Conservation (phyloP, 2,888 invertebrate species). For the Tridacna crocea region DNA sequence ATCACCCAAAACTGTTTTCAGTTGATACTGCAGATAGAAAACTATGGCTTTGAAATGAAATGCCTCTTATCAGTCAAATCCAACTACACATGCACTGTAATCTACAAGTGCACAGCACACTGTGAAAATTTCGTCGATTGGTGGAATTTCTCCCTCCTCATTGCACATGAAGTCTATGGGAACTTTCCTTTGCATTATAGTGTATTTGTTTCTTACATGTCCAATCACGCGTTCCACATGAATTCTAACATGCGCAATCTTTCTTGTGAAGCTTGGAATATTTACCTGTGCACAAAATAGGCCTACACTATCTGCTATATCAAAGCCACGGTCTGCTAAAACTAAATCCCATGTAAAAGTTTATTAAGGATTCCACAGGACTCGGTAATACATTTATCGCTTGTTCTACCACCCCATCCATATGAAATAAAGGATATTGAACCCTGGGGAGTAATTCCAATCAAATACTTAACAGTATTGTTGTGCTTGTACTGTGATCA, state of each 20-base stretch:
- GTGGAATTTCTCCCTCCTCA: no score
- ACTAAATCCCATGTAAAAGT: slow-evolving; percentile 59
- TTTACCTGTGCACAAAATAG: slow-evolving; percentile 50
- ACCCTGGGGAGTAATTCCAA: slow-evolving; percentile 71
- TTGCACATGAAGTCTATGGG: slow-evolving; percentile 26
- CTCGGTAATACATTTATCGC: slow-evolving; percentile 71
- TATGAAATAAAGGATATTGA: slow-evolving; percentile 66
- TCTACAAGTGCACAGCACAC: no score
- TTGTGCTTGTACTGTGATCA: slow-evolving; percentile 66
- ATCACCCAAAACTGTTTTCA: no score
- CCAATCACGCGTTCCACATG: slow-evolving; percentile 47
- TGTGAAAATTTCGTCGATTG: no score
- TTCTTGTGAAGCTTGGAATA: slow-evolving; percentile 56
- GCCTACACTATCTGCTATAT: slow-evolving; percentile 56
- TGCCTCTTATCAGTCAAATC: no score
- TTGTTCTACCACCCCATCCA: slow-evolving; percentile 66
- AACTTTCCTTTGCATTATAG: slow-evolving; percentile 30
- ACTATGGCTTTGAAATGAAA: no score
- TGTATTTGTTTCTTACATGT: slow-evolving; percentile 37
- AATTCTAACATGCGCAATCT: slow-evolving; percentile 30
- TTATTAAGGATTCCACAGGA: slow-evolving; percentile 55
- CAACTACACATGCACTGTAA: no score
- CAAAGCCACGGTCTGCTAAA: slow-evolving; percentile 64
- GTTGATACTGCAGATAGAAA: no score
- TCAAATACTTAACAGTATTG: slow-evolving; percentile 68